phyloP scores from a whole-genome alignment of 2,113 vertebrate species.

The Alexandromys fortis region DNA sequence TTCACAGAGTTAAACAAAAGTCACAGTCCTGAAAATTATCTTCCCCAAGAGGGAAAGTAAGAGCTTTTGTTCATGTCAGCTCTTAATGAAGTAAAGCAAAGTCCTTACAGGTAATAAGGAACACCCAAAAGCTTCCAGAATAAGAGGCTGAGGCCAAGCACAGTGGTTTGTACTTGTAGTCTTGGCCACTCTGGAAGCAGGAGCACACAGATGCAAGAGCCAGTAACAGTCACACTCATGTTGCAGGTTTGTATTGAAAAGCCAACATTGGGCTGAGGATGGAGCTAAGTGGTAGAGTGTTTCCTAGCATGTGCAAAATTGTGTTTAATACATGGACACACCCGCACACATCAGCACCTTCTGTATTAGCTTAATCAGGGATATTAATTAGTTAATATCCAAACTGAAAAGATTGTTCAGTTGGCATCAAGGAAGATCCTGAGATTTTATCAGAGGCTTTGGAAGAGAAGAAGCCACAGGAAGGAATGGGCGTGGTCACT shows the following conservation, averaged over 20 bases:
- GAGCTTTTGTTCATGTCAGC: not conserved
- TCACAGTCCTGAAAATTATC: no score
- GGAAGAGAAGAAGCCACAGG: not conserved
- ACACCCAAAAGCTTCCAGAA: not conserved
- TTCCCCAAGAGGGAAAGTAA: not conserved
- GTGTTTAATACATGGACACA: no score
- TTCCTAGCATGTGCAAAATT: not conserved
- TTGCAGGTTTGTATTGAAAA: not conserved
- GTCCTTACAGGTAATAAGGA: not conserved
- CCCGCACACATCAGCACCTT: no score
- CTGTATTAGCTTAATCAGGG: not conserved
- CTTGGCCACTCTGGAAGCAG: not conserved
- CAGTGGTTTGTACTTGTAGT: not conserved
- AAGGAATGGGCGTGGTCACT: not conserved
- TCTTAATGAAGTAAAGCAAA: not conserved
- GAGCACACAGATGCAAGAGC: not conserved
- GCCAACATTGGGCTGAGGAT: no score
- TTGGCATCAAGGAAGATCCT: not conserved
- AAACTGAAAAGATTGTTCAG: not conserved
- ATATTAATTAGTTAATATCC: not conserved
- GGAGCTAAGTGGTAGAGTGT: not conserved
- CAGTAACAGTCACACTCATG: not conserved
- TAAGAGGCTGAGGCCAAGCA: not conserved
- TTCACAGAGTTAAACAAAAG: no score
- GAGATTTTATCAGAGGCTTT: not conserved